Percentiles rank a stretch among this genome's conserved stretches.
Conservation (phyloP, 1,140 invertebrate genomes). For the Aphis craccivora region DNA sequence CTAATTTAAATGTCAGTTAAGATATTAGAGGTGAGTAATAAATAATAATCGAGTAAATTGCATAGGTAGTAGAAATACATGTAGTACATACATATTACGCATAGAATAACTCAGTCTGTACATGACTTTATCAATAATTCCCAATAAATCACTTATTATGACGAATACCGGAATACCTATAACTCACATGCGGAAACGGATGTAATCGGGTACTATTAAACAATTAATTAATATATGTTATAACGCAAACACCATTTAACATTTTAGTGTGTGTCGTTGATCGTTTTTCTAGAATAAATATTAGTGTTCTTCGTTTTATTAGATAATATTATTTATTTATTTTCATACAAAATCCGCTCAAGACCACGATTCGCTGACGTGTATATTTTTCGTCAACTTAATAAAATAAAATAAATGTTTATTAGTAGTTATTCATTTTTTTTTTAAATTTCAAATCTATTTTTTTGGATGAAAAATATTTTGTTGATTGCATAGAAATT, state of each 20-base stretch:
- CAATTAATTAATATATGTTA: background rate
- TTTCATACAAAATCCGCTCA: background rate
- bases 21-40: background rate
- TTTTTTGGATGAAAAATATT: background rate
- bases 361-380: background rate
- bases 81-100: background rate
- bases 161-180: background rate
- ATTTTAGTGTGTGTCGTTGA: background rate
- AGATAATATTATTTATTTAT: background rate
- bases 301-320: background rate
- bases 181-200: background rate
- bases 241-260: background rate
- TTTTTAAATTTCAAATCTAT: background rate
- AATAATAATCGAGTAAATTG: background rate
- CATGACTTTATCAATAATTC: background rate
- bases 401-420: background rate
- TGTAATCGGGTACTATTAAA: background rate
- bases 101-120: background rate
- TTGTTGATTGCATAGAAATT: background rate
- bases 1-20: background rate
- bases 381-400: background rate
- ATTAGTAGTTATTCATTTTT: background rate
- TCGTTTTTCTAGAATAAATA: background rate
- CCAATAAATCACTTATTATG: background rate
- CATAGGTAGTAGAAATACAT: background rate